Conservation (phyloP, 2,888 invertebrate genomes). For the Rotaria macrura region DNA sequence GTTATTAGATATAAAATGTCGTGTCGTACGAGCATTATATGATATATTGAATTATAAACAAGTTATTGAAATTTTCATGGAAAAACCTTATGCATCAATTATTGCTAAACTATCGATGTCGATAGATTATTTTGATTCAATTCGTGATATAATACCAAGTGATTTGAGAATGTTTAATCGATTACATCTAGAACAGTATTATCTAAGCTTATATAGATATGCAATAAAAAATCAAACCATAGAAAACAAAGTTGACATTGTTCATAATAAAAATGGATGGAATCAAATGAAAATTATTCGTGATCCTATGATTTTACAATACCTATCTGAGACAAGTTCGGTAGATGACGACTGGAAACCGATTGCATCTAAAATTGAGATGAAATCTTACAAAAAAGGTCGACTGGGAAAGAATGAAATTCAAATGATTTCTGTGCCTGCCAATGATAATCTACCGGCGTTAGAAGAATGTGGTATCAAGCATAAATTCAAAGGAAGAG, state of each 20-base stretch:
- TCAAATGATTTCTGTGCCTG: background rate
- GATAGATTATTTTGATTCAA: background rate
- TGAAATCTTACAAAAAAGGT: background rate
- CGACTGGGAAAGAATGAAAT: background rate
- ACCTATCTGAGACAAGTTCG: no score
- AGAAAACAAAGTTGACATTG: background rate
- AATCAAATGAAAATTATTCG: background rate
- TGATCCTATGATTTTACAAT: background rate
- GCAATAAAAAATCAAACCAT: background rate
- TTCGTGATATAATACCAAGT: background rate
- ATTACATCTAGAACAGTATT: constrained; percentile 4
- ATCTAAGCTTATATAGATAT: background rate
- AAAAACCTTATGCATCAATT: background rate
- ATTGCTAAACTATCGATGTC: background rate
- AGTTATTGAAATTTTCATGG: background rate
- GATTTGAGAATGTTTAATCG: background rate
- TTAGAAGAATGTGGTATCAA: background rate
- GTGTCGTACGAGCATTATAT: background rate
- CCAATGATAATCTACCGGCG: background rate
- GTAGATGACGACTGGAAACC: background rate
- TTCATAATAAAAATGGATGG: background rate
- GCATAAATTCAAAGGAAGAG: background rate
- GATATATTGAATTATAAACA: background rate
- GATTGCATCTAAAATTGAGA: background rate
- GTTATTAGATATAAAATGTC: background rate